Evolutionary conservation across 2,888 invertebrate genomes (phyloP).

Genomic region (Chrysomela aeneicollis): DNA sequence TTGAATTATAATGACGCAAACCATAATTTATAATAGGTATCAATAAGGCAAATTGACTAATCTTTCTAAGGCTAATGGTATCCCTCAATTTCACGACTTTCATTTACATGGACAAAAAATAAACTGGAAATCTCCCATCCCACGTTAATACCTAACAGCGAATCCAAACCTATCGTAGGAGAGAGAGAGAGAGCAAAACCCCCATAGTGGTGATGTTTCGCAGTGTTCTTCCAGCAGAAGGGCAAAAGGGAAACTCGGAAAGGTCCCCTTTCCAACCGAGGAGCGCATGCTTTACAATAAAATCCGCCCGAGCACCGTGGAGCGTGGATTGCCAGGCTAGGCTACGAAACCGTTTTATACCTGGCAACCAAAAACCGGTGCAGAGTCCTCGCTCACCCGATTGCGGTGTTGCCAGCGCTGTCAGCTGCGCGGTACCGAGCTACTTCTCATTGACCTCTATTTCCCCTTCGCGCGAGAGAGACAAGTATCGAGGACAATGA

Average conservation of each 20-base stretch:
- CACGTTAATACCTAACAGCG: too few relatives aligned
- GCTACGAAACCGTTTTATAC: constrained; percentile 16
- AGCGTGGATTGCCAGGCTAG: constrained; percentile 1
- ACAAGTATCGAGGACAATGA: constrained; percentile 30
- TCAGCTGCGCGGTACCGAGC: constrained; percentile 35
- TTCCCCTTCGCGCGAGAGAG: constrained; percentile 33
- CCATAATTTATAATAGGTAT: too few relatives aligned
- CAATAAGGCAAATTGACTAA: too few relatives aligned
- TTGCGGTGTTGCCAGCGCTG: constrained; percentile 32
- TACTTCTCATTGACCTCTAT: constrained; percentile 38
- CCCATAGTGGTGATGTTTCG: too few relatives aligned
- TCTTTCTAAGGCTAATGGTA: too few relatives aligned
- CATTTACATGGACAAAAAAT: too few relatives aligned
- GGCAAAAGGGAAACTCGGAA: neutral
- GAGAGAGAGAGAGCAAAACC: too few relatives aligned
- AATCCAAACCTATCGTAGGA: too few relatives aligned
- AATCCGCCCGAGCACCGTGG: neutral
- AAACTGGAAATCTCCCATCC: too few relatives aligned
- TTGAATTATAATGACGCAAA: too few relatives aligned
- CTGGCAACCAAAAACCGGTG: constrained; percentile 19
- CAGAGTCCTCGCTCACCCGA: constrained; percentile 3
- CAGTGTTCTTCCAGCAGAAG: neutral
- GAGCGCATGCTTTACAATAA: constrained; percentile 25
- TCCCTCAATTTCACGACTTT: too few relatives aligned
- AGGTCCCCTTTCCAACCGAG: constrained; percentile 22